Base-by-base conservation (phyloP, 92 coral and sea anemone genomes). In the Hydrozoanthus gracilis region DNA sequence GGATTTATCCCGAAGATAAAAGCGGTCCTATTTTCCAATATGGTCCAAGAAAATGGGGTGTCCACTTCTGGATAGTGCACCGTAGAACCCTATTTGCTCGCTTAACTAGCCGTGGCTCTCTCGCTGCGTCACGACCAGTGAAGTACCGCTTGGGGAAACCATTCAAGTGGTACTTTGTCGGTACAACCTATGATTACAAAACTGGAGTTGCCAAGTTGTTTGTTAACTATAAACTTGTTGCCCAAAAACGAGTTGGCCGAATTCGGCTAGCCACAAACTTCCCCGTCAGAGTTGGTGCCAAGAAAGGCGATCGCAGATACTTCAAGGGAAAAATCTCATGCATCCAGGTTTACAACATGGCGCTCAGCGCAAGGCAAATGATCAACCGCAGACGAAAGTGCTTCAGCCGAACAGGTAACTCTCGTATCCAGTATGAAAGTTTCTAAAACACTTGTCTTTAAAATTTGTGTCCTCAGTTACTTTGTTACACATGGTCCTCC, bases 281-380 rank as follows among this genome's bases (percentile, higher is more conserved):
- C 78, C 95, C 92, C 14, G 87, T 92, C 77, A 52, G 95, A 83
- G 65, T 94, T 20, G 97, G 97, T 13, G 91, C 84, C 10, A 88
- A 89, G n/a, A 87, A 69, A 15, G 78, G 72, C 5, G 92, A 90
- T 46, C 14, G 14, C 9, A 79, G 96, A 67, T 82, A 46, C 62
- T 94, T 92, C 83, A 92, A 90, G 84, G 97, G 97, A 17, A 91
- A 94, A 49, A 58, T 94, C 14, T 91, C 97, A 4, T 94, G 97
- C 71, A 47, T 94, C 10, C 97, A 94, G 78, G 73, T 94, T 50
- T 94, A 89, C 62, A 94, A 94, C 80, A 89, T 60, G 51, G 93
- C 97, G 68, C 82, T 94, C 64, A 89, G 86, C 39, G 55, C 86
- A 20, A 75, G 92, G 44, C 93, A 88, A 61, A 88, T 94, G 8